These are phyloP conservation scores for Pseudochirops corinnae DNA, from an alignment of 2,797 vertebrate genomes.

Conservation along the genomic window DNA sequence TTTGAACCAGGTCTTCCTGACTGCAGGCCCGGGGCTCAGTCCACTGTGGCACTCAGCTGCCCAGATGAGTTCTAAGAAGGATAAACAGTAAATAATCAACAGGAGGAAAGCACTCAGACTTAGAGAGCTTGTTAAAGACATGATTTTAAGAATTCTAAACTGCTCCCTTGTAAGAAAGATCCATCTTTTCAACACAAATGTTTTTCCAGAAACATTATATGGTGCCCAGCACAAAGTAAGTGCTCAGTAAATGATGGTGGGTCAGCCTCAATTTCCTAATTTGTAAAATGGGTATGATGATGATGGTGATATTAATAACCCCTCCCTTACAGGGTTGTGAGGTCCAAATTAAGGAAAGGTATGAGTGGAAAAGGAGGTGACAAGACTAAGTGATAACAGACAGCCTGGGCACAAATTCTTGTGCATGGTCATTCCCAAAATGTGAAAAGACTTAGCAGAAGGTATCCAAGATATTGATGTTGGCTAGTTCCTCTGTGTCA, in stretches of 20 bases:
- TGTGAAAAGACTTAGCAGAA: neutral
- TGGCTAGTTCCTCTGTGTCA: neutral
- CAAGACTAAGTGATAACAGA: neutral
- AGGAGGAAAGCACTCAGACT: too few species aligned
- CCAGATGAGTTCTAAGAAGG: neutral
- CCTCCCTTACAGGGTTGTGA: too few species aligned
- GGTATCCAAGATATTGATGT: fast-evolving
- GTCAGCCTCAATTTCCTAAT: too few species aligned
- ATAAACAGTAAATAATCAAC: too few species aligned
- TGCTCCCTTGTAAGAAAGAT: too few species aligned
- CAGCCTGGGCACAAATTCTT: neutral
- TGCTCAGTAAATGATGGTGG: too few species aligned
- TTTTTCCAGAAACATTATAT: neutral
- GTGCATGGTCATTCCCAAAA: neutral
- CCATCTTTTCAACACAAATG: too few species aligned
- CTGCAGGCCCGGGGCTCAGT: neutral
- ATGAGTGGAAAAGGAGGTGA: neutral
- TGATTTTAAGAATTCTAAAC: too few species aligned
- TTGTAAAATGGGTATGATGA: too few species aligned
- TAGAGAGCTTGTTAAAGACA: too few species aligned
- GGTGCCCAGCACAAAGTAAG: too few species aligned
- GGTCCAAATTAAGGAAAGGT: neutral
- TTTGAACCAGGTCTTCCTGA: neutral
- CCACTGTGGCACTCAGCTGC: neutral
- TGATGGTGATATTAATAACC: too few species aligned